Base-by-base conservation (phyloP, 1,140 invertebrate genomes). In the Chlorops oryzae region DNA sequence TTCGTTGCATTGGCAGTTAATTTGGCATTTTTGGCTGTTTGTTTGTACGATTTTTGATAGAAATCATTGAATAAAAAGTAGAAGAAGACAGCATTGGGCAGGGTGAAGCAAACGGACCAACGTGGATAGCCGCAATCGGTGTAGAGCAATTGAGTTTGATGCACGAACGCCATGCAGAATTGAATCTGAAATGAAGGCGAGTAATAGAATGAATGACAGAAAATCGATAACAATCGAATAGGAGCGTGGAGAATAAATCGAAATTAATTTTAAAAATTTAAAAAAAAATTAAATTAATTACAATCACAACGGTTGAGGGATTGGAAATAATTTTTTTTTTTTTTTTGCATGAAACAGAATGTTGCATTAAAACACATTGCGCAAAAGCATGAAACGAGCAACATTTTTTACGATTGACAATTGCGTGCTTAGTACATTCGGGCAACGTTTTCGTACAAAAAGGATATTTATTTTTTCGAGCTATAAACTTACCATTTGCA, bases 91-190 rank as follows among this genome's bases (percentile, higher is more conserved):
- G 83, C 83, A 63, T 89, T 88, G 3, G 86, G 86, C n/a, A 88
- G 73, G 13, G 82, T 84, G 41, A 89, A 78, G 55, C 82, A 74
- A 1, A 87, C 73, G 0, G 81, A 80, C 81, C 82, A 86, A 47
- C 78, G 77, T 2, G 90, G 90, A 63, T 88, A 95, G 5, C 84
- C 83, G 68, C 90, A 93, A 55, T 92, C 88, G 62, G 88, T 84
- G 73, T 90, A 83, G 1, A 93, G 65, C 27, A 93, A 73, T 67
- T 92, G 89, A 6, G 81, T 81, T 7, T 84, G 86, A 68, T 93
- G 90, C 7, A 88, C 55, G 68, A 88, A 88, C 0, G 83, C 78
- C 44, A 87, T 72, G 61, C 84, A 85, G 70, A 89, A 89, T 73
- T 89, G 86, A 43, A 80, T 75, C 86, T 89, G 70, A 41, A 78